Percentiles rank a stretch among this genome's conserved stretches.
Evolutionary conservation across 2,797 vertebrate species (phyloP).

Genomic region (Anguilla anguilla): DNA sequence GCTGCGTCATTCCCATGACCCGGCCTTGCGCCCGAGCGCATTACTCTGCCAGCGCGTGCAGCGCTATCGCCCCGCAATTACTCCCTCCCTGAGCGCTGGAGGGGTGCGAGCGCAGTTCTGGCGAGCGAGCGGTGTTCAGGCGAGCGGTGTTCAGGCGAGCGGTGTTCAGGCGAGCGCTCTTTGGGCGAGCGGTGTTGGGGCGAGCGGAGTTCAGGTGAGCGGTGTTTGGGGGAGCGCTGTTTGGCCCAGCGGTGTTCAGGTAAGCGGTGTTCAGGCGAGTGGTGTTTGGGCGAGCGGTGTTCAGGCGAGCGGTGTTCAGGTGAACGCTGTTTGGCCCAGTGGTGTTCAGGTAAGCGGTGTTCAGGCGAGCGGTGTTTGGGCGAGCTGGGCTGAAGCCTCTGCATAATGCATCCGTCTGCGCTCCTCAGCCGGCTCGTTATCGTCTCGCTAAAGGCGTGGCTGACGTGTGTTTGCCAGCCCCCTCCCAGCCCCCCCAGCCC

Average conservation of each 20-base stretch:
- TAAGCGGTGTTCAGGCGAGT: background rate
- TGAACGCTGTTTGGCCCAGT: too few relatives aligned
- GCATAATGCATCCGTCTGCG: conserved; percentile 72
- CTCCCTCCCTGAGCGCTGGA: conserved; percentile 33
- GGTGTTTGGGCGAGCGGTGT: too few relatives aligned
- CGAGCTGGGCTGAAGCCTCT: conserved; percentile 27
- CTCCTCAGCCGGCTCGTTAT: conserved; percentile 64
- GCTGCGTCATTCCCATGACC: conserved; percentile 41
- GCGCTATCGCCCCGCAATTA: conserved; percentile 48
- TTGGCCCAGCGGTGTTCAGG: background rate
- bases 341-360: too few relatives aligned
- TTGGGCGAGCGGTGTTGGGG: too few relatives aligned
- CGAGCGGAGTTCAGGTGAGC: background rate
- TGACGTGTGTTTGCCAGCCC: conserved; percentile 65
- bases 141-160: too few relatives aligned
- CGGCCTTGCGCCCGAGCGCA: conserved; percentile 47
- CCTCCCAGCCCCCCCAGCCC: too few relatives aligned
- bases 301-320: too few relatives aligned
- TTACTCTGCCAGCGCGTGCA: conserved; percentile 39
- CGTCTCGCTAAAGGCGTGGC: conserved; percentile 73
- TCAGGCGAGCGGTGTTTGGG: background rate
- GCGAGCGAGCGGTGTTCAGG: background rate
- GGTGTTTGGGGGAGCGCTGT: background rate
- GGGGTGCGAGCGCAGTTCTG: background rate
- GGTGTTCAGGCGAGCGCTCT: too few relatives aligned